Evolutionary conservation across 2,113 vertebrate genomes (phyloP).

Genomic region (Struthidea cinerea): DNA sequence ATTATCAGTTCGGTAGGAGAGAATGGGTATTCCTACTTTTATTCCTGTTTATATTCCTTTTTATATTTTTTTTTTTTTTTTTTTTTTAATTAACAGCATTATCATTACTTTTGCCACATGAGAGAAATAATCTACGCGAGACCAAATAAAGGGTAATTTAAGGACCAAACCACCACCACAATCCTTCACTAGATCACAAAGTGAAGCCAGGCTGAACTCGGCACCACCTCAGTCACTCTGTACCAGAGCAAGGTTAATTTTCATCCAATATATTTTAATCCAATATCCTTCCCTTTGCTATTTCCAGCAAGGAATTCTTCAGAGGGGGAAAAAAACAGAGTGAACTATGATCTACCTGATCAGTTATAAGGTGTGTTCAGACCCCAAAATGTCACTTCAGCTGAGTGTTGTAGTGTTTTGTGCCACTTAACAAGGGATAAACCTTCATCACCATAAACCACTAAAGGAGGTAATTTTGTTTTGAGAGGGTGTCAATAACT

Average conservation of each 20-base stretch:
- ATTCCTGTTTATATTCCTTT: not conserved
- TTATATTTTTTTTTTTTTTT: not conserved
- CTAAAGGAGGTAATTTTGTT: not conserved
- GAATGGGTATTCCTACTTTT: not conserved
- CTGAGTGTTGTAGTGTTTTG: not conserved
- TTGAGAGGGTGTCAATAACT: not conserved
- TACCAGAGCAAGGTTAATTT: not conserved
- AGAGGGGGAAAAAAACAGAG: not conserved
- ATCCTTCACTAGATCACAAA: accelerated
- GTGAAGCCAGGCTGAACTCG: not conserved
- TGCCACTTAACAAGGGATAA: not conserved
- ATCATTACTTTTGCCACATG: not conserved
- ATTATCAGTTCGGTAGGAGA: not conserved
- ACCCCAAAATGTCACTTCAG: not conserved
- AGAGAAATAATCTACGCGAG: not conserved
- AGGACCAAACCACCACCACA: not conserved
- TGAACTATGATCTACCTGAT: not conserved
- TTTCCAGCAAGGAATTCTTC: not conserved
- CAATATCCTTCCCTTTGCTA: not conserved
- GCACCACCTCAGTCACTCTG: accelerated
- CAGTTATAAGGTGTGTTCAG: not conserved
- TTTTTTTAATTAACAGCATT: not conserved
- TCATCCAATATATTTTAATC: not conserved
- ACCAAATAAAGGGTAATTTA: not conserved
- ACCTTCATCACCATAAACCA: not conserved